These are phyloP conservation scores for Abrostola tripartita DNA, from an alignment of 2,888 invertebrate species.

Conservation along the genomic window DNA sequence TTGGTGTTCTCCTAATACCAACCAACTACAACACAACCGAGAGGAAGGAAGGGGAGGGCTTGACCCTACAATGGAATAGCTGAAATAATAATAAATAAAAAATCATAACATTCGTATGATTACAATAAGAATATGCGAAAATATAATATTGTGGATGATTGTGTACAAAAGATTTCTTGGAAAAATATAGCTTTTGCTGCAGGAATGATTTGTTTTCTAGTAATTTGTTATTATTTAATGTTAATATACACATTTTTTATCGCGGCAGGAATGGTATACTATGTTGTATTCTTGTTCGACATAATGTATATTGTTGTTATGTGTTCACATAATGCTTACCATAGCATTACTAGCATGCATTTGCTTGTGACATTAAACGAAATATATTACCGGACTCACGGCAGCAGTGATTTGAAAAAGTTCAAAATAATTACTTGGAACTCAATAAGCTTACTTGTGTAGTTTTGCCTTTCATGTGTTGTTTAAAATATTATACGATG, in stretches of 20 bases:
- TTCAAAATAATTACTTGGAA: not conserved
- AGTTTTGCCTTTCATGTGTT: not conserved
- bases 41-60: too few species aligned
- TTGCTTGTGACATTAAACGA: not conserved
- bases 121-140: too few species aligned
- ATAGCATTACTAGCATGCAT: not conserved
- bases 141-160: constrained; percentile 27
- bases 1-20: too few species aligned
- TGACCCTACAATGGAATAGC: too few species aligned
- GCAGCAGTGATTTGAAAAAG: not conserved
- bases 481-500: not conserved
- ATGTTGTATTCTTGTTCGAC: not conserved
- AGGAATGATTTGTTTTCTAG: constrained; percentile 8
- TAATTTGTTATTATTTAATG: constrained; percentile 4
- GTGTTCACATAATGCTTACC: not conserved
- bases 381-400: not conserved
- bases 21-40: too few species aligned
- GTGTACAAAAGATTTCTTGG: constrained; percentile 21
- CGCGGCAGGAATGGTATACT: not conserved
- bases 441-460: not conserved
- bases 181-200: constrained; percentile 19
- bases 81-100: too few species aligned
- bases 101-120: too few species aligned
- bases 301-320: not conserved
- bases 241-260: constrained; percentile 17